Evolutionary conservation across 2,888 invertebrate species (phyloP), one percentile per base, ranked within the genome.

Genomic region (Laothoe populi): DNA sequence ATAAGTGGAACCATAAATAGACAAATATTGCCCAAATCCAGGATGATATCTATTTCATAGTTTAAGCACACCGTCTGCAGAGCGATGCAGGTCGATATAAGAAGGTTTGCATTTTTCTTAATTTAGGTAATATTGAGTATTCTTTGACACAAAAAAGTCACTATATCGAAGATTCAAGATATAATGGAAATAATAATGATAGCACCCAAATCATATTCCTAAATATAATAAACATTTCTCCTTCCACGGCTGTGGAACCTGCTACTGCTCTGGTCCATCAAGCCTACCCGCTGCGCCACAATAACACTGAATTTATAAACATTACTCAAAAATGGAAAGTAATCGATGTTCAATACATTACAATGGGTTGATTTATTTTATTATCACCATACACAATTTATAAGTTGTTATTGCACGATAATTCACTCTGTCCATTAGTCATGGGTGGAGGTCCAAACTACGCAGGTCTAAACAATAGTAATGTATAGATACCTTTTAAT

Each of bases 331-430:
- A 4, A 46, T 21, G 24, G 35, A 53, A 53, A 53, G 53, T 53
- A 53, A 53, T 53, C 53, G 31, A 53, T 35, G 31, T 21, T 53
- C 53, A 53, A 35, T 53, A 35, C 24, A 24, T 44, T 19, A 48
- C 53, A 53, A 53, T 53, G 19, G 53, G 31, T 53, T 53, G 53
- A 53, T 53, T 53, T 53, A 53, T 53, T 53, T 53, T 53, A 53
- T 53, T 53, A 53, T 53, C 53, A 35, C 53, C 53, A 53, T 35
- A 35, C 16, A 53, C 53, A 35, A 53, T 53, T 53, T 53, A 53
- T 35, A 53, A 19, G 19, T 53, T 53, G 35, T 53, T 53, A 53
- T 11, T 16, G 31, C 19, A 19, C 53, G 60, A 60, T 63, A 62
- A 44, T 57, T 57, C 59, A 46, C 21, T 46, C 44, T 2, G 7